Base-by-base conservation (phyloP, 2,888 invertebrate genomes). In the Busseola fusca region DNA sequence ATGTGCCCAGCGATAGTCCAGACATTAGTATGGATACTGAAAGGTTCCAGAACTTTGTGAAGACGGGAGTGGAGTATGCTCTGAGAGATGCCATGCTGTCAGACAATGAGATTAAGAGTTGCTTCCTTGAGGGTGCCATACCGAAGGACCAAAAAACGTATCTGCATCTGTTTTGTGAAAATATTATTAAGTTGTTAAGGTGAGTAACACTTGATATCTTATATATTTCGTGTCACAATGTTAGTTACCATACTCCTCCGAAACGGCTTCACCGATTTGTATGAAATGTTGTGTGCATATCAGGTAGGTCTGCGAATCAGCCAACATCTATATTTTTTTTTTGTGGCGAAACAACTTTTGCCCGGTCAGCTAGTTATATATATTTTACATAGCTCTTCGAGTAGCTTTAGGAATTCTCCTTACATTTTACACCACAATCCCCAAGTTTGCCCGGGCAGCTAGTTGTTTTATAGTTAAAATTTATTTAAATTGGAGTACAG, bases 161-260 rank as follows among this genome's bases (percentile, higher is more conserved):
- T 77, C 70, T 96, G 83, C 95, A 96, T 87, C 82, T 93, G 74
- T 94, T 87, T 72, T 95, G 95, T 81, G 84, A 93, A 86, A 95
- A 95, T 83, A 91, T 95, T 73, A 91, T 94, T 56, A 95, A 91
- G 81, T 87, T 94, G 76, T 87, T 95, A 69, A 92, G 95, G 95
- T 94, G 70, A 85, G 88, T 87, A 5, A 40, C 9, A 18, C 3
- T 1, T 50, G 1, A 40, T 2, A 58, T 56, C n/a, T n/a, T n/a
- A n/a, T n/a, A n/a, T n/a, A n/a, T n/a, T n/a, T n/a, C n/a, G n/a
- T n/a, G n/a, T n/a, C n/a, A n/a, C n/a, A n/a, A n/a, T n/a, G n/a
- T n/a, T n/a, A n/a, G n/a, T n/a, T n/a, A n/a, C n/a, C n/a, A n/a
- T n/a, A n/a, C n/a, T n/a, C n/a, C n/a, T n/a, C n/a, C n/a, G n/a